Conservation (phyloP, 2,888 invertebrate species). For the Hemithea aestivaria region DNA sequence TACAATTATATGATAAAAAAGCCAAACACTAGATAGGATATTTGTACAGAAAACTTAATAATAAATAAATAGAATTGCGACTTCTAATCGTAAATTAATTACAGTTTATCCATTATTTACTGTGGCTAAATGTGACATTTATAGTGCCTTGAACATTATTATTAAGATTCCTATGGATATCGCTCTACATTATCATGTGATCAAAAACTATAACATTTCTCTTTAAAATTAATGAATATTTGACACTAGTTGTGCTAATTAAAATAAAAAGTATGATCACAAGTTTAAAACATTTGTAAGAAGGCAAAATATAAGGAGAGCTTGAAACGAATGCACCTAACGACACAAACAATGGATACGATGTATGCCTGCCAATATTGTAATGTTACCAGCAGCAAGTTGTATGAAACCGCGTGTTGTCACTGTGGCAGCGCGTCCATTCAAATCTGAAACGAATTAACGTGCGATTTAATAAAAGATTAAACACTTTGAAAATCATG, state of each 20-base stretch:
- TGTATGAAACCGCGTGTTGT: constrained; percentile 58
- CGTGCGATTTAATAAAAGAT: too few species aligned
- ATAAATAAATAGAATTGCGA: too few species aligned
- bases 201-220: too few species aligned
- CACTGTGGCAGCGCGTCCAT: constrained; percentile 49
- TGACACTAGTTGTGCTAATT: constrained; percentile 1
- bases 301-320: constrained; percentile 32
- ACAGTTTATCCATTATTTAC: too few species aligned
- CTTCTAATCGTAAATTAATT: too few species aligned
- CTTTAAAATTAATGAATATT: too few species aligned
- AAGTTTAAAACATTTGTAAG: constrained; percentile 5
- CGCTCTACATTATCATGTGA: neutral
- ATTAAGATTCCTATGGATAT: too few species aligned
- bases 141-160: too few species aligned
- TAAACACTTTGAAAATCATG: too few species aligned
- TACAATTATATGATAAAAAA: neutral
- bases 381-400: constrained; percentile 70
- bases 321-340: constrained; percentile 66
- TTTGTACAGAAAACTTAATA: too few species aligned
- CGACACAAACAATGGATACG: constrained; percentile 57
- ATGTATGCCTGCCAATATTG: constrained; percentile 68
- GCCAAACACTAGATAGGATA: too few species aligned
- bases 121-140: too few species aligned
- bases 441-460: constrained; percentile 74
- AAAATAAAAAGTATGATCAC: constrained; percentile 5